Conservation (phyloP, 2,113 vertebrate species). For the Nothocercus julius region DNA sequence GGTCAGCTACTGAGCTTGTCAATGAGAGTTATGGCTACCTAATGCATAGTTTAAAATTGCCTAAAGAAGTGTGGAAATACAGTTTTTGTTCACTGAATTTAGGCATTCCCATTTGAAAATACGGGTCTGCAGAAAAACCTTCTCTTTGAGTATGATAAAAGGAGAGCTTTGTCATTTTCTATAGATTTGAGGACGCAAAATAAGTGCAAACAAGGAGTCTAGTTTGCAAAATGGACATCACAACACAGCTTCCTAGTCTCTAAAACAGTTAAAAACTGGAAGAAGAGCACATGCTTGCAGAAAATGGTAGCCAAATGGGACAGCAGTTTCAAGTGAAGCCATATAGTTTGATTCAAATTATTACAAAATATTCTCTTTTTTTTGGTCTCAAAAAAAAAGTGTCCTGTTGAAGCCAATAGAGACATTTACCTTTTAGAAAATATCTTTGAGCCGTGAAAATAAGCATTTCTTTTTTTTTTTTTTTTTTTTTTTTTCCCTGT, state of each 20-base stretch:
- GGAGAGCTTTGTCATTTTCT: background rate
- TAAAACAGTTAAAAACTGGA: background rate
- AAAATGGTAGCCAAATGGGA: background rate
- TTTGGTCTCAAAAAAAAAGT: background rate
- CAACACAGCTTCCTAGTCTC: background rate
- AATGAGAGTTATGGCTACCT: background rate
- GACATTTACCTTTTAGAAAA: background rate
- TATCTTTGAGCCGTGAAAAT: background rate
- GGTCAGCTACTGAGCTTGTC: background rate
- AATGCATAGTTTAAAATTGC: background rate
- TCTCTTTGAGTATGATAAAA: background rate
- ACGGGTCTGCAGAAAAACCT: background rate
- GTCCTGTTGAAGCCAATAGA: background rate
- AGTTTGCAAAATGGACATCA: background rate
- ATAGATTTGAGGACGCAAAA: background rate
- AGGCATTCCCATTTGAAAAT: background rate
- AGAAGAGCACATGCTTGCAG: background rate
- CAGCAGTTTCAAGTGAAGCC: background rate
- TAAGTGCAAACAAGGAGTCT: background rate
- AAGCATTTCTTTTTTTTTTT: background rate
- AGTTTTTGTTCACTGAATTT: background rate
- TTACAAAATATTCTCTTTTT: background rate
- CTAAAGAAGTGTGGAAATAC: background rate
- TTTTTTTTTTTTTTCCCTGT: background rate
- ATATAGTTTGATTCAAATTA: background rate